Conservation (phyloP, 2,888 invertebrate genomes). For the Harpagoxenus sublaevis region DNA sequence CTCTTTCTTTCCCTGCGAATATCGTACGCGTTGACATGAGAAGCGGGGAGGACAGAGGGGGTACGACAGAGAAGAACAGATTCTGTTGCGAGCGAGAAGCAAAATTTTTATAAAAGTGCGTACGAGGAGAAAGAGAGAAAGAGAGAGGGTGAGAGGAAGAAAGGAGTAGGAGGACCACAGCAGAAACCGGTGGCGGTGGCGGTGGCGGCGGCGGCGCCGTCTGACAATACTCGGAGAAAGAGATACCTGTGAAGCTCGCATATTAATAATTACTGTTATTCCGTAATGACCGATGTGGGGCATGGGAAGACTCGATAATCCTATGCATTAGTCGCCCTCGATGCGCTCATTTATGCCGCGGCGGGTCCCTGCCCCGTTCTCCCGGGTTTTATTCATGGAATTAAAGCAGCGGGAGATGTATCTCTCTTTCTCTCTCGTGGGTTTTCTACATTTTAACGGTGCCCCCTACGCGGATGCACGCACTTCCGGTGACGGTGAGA, state of each 20-base stretch:
- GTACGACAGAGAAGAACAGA: constrained; percentile 20
- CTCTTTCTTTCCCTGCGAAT: constrained; percentile 67
- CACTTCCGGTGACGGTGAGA: constrained; percentile 77
- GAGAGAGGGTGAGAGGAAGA: constrained; percentile 30
- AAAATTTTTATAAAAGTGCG: constrained; percentile 66
- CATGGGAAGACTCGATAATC: constrained; percentile 86
- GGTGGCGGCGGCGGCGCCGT: constrained; percentile 52
- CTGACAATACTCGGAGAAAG: constrained; percentile 77
- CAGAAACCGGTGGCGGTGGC: constrained; percentile 23
- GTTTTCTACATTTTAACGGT: constrained; percentile 79
- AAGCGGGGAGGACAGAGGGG: constrained; percentile 39
- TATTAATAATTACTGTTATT: constrained; percentile 86
- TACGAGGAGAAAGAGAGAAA: constrained; percentile 33
- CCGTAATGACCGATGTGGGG: constrained; percentile 85
- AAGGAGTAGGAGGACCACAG: constrained; percentile 34
- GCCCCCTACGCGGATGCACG: constrained; percentile 56
- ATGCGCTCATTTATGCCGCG: constrained; percentile 81
- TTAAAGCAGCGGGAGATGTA: constrained; percentile 81
- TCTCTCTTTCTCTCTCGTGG: constrained; percentile 64
- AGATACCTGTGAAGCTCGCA: constrained; percentile 78
- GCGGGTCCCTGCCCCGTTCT: constrained; percentile 68
- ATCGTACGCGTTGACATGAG: constrained; percentile 45
- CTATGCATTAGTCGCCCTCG: constrained; percentile 84
- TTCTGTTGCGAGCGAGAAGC: constrained; percentile 15
- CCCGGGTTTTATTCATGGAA: constrained; percentile 81